Percentiles rank a stretch among this genome's conserved stretches.
Conservation (phyloP, 2,888 invertebrate genomes). For the Amaurobius ferox region DNA sequence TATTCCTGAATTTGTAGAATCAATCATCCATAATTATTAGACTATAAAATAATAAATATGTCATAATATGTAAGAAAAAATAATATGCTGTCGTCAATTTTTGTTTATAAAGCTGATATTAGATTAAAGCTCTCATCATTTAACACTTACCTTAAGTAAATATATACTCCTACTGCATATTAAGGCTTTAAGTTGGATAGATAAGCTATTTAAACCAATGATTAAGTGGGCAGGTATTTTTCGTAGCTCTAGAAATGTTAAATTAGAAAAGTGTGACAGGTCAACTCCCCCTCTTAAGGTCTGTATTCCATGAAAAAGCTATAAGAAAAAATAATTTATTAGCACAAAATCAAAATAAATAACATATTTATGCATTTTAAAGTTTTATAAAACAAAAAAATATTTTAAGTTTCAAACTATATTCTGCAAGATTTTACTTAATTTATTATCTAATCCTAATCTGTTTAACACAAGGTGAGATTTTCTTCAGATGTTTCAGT, state of each 20-base stretch:
- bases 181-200: slow-evolving; percentile 38
- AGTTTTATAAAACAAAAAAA: neutral
- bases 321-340: neutral
- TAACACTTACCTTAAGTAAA: slow-evolving; percentile 54
- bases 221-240: slow-evolving; percentile 65
- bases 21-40: too few species aligned
- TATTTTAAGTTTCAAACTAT: too few species aligned
- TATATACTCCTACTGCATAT: slow-evolving; percentile 57
- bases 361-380: neutral
- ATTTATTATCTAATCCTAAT: too few species aligned
- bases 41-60: too few species aligned
- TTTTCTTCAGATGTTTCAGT: too few species aligned
- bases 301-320: slow-evolving; percentile 58
- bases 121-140: too few species aligned
- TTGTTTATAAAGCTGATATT: too few species aligned
- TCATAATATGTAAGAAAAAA: too few species aligned
- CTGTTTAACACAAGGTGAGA: too few species aligned
- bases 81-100: too few species aligned
- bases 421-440: too few species aligned
- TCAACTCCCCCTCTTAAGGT: slow-evolving; percentile 62
- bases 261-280: slow-evolving; percentile 52
- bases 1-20: too few species aligned
- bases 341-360: neutral
- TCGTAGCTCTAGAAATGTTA: slow-evolving; percentile 45
- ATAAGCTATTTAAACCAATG: slow-evolving; percentile 45